Percentiles rank a stretch among this genome's conserved stretches.
Conservation (phyloP, 2,797 vertebrate species). For the Muscicapa comitata region DNA sequence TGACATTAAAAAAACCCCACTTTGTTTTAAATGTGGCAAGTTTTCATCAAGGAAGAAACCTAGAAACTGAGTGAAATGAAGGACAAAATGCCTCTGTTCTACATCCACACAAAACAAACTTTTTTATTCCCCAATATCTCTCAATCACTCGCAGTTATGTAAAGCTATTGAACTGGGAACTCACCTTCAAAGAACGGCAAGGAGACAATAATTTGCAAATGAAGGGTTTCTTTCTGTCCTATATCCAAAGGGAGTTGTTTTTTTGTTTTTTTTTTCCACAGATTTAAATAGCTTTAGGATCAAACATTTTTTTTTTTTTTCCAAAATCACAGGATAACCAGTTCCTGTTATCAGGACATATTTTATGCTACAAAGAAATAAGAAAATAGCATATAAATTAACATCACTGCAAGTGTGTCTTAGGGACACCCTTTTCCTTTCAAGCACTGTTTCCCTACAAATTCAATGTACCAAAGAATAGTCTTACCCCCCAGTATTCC, state of each 20-base stretch:
- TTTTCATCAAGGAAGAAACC: not conserved
- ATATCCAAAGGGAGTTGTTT: not conserved
- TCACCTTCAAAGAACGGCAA: conserved; percentile 25
- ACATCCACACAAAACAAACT: not conserved
- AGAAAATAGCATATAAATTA: not conserved
- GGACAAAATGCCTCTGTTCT: not conserved
- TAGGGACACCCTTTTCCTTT: not conserved
- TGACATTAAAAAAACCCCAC: fast-evolving
- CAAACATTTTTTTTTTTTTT: not conserved
- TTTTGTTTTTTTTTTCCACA: not conserved
- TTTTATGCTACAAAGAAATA: not conserved
- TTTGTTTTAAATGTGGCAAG: not conserved
- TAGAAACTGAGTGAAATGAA: not conserved
- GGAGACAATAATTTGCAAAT: conserved; percentile 20
- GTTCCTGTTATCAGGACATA: not conserved
- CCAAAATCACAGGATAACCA: not conserved
- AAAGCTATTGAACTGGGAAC: not conserved
- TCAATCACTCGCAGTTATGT: not conserved
- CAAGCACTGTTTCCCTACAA: not conserved
- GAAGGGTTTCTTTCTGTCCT: not conserved
- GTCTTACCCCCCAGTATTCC: not conserved
- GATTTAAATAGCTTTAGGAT: not conserved
- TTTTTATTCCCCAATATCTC: not conserved
- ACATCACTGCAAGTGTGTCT: not conserved
- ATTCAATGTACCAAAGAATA: not conserved